Evolutionary conservation across 1,140 invertebrate species (phyloP).

Genomic region (Drosophila repletoides): DNA sequence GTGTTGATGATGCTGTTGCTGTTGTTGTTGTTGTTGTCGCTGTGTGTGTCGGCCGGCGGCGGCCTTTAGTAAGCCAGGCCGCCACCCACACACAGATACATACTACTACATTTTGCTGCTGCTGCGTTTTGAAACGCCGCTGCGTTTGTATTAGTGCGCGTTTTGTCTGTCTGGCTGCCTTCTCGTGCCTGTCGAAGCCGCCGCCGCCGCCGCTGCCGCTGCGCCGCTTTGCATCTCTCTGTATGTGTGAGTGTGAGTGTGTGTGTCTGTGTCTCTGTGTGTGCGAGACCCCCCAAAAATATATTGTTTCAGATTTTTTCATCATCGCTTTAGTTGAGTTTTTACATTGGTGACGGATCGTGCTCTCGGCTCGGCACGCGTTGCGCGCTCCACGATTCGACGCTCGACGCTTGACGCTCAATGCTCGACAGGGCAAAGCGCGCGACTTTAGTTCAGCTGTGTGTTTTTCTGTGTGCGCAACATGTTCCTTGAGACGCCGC

Average conservation of each 20-base stretch:
- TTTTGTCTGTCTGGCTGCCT: constrained; percentile 75
- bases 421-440: constrained; percentile 48
- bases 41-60: constrained; percentile 66
- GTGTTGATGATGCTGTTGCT: constrained; percentile 44
- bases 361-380: constrained; percentile 75
- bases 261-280: constrained; percentile 43
- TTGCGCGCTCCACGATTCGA: constrained; percentile 38
- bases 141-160: constrained; percentile 68
- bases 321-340: constrained; percentile 83
- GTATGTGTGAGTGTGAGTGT: constrained; percentile 36
- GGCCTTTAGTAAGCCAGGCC: constrained; percentile 73
- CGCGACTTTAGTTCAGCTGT: constrained; percentile 62
- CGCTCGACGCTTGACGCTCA: constrained; percentile 32
- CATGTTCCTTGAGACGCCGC: constrained; percentile 73
- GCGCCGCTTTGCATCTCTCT: constrained; percentile 46
- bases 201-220: constrained; percentile 33
- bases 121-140: constrained; percentile 70
- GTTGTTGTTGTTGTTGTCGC: constrained; percentile 41
- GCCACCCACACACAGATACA: constrained; percentile 30
- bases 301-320: constrained; percentile 83
- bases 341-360: constrained; percentile 83
- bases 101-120: constrained; percentile 40
- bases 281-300: constrained; percentile 81
- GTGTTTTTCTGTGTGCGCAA: constrained; percentile 77
- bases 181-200: constrained; percentile 65